phyloP scores from a whole-genome alignment of 2,888 invertebrate species.

The Polymixis flavicincta region DNA sequence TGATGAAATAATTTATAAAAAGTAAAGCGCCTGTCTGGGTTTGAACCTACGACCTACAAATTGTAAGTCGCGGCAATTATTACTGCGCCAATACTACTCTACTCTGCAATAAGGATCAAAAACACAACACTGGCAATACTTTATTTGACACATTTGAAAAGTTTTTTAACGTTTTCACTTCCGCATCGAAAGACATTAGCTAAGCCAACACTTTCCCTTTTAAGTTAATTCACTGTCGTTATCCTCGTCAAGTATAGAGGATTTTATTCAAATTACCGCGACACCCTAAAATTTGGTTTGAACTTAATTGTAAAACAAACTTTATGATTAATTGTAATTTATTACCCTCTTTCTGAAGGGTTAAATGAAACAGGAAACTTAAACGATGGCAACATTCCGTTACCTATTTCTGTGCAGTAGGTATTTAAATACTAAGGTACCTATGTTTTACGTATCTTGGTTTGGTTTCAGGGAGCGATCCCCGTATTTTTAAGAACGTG shows the following conservation, averaged over 20 bases:
- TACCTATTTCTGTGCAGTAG: neutral
- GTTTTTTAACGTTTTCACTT: neutral
- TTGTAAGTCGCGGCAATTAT: no score
- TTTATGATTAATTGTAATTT: conserved; percentile 40
- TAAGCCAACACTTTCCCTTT: conserved; percentile 6
- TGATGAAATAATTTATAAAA: no score
- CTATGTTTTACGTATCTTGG: neutral
- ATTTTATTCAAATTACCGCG: conserved; percentile 39
- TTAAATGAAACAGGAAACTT: neutral
- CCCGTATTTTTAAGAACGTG: no score
- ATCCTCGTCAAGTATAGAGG: conserved; percentile 32
- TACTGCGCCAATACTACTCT: no score
- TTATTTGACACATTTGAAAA: no score
- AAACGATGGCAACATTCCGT: neutral
- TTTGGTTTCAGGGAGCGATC: neutral
- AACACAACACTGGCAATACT: no score
- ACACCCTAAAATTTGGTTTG: conserved; percentile 26
- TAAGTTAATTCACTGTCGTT: conserved; percentile 23
- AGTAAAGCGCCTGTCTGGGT: no score
- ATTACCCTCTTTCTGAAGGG: conserved; percentile 17
- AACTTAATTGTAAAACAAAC: conserved; percentile 36
- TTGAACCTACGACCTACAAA: no score
- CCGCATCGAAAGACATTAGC: neutral
- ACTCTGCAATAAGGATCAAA: no score
- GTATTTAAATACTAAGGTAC: neutral